Conservation (phyloP, 2,113 vertebrate species). For the Stigmatopora argus region DNA sequence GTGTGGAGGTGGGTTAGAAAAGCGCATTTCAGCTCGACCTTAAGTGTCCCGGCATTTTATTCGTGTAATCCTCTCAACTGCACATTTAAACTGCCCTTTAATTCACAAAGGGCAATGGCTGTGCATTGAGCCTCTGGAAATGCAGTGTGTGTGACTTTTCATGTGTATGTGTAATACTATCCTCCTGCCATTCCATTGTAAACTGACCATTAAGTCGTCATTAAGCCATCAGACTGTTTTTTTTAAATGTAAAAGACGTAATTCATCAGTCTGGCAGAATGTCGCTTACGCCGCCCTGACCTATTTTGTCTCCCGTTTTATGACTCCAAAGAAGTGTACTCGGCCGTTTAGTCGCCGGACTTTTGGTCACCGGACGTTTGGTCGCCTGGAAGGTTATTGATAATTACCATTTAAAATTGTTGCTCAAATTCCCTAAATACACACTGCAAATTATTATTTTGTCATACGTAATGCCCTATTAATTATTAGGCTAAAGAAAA, state of each 20-base stretch:
- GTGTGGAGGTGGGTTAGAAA: conserved; percentile 14
- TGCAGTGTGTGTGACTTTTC: conserved; percentile 33
- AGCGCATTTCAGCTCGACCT: conserved; percentile 30
- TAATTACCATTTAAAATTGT: no score
- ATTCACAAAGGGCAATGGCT: conserved; percentile 48
- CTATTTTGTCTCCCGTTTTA: conserved; percentile 20
- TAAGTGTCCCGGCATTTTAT: conserved; percentile 54
- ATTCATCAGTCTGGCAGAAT: conserved; percentile 39
- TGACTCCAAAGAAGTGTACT: conserved; percentile 2
- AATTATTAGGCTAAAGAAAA: no score
- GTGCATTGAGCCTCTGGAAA: conserved; percentile 20
- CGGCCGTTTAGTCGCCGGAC: no score
- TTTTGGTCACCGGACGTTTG: no score
- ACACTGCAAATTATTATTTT: no score
- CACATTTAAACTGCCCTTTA: conserved; percentile 49
- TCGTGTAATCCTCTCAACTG: conserved; percentile 58
- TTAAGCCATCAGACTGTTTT: conserved; percentile 54
- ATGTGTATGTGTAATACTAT: conserved; percentile 36
- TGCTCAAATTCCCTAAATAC: no score
- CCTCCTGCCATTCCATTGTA: conserved; percentile 47
- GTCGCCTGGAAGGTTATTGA: no score
- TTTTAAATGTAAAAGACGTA: conserved; percentile 35
- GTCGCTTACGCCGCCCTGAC: conserved; percentile 23
- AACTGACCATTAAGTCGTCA: conserved; percentile 48
- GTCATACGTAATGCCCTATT: no score